Conservation (phyloP, 2,888 invertebrate species). For the Mongoloraphidia duomilia region DNA sequence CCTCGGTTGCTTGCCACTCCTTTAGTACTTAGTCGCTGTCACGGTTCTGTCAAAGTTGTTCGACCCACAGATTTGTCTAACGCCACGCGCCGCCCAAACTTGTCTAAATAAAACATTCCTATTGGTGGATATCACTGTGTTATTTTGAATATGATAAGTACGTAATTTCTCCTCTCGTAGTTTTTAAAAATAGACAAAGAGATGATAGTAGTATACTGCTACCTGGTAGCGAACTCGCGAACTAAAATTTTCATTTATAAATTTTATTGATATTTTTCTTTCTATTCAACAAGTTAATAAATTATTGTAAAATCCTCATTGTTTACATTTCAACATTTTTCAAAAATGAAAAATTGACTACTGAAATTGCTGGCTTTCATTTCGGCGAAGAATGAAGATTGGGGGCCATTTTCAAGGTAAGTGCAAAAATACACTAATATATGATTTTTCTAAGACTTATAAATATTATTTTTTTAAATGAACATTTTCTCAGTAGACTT, state of each 20-base stretch:
- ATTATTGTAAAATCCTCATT: too few relatives aligned
- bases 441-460: too few relatives aligned
- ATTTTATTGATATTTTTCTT: background rate
- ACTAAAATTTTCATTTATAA: conserved; percentile 19
- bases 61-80: conserved; percentile 31
- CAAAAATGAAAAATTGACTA: too few relatives aligned
- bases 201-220: conserved; percentile 26
- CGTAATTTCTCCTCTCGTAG: conserved; percentile 10
- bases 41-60: conserved; percentile 28
- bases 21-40: conserved; percentile 33
- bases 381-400: too few relatives aligned
- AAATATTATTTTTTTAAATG: too few relatives aligned
- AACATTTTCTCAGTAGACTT: too few relatives aligned
- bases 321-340: too few relatives aligned
- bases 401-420: too few relatives aligned
- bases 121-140: conserved; percentile 26
- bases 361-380: too few relatives aligned
- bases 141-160: conserved; percentile 27
- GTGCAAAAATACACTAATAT: too few relatives aligned
- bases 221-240: conserved; percentile 21
- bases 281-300: too few relatives aligned
- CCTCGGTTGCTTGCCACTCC: conserved; percentile 28
- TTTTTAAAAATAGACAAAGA: conserved; percentile 8
- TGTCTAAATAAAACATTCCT: conserved; percentile 18
- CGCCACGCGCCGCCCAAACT: conserved; percentile 28